phyloP scores from a whole-genome alignment of 35 echinoderm and acorn worm genomes.

The Chiridota heheva region DNA sequence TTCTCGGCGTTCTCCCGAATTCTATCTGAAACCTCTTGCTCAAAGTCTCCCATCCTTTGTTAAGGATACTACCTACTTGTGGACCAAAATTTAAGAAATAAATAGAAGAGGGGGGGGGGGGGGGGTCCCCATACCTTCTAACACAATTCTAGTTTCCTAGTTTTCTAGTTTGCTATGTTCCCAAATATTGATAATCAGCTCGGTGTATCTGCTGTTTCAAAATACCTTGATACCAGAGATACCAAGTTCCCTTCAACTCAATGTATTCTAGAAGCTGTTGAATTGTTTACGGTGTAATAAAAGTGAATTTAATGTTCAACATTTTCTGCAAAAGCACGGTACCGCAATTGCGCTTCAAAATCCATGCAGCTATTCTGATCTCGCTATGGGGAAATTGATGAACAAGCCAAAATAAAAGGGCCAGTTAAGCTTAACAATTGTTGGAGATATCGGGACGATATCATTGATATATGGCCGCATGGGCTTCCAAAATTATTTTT shows the following conservation, averaged over 20 bases:
- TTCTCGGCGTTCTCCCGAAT: not conserved
- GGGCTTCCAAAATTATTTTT: too few species aligned
- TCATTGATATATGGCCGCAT: not conserved
- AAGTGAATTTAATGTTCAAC: not conserved
- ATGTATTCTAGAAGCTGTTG: not conserved
- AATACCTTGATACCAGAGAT: constrained; percentile 1
- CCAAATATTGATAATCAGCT: not conserved
- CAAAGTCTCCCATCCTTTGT: constrained; percentile 14
- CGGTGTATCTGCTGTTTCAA: not conserved
- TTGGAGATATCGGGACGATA: not conserved
- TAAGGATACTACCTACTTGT: constrained; percentile 6
- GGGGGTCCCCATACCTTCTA: not conserved
- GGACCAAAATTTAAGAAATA: constrained; percentile 2
- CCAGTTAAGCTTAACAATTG: not conserved
- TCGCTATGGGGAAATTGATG: not conserved
- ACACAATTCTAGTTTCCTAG: not conserved
- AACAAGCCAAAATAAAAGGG: not conserved
- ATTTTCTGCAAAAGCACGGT: constrained; percentile 9
- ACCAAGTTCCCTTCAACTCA: not conserved
- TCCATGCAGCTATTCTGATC: not conserved
- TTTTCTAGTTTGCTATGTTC: too few species aligned
- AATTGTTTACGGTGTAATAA: not conserved
- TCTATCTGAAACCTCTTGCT: not conserved
- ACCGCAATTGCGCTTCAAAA: not conserved
- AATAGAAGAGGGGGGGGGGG: too few species aligned